phyloP scores from a whole-genome alignment of 2,797 vertebrate genomes.

The Manis javanica region DNA sequence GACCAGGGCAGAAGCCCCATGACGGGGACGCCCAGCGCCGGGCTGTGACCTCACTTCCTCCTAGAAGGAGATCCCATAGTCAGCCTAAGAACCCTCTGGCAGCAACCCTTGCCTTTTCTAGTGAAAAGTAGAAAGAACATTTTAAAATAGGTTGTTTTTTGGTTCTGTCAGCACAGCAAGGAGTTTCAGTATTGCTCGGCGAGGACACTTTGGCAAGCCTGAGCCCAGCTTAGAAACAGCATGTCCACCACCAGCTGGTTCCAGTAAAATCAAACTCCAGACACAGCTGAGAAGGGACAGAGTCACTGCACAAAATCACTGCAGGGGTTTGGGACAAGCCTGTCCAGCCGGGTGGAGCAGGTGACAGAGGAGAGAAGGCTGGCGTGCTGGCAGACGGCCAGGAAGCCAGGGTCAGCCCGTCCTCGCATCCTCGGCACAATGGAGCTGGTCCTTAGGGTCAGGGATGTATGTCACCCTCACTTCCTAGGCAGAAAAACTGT shows the following conservation, averaged over 20 bases:
- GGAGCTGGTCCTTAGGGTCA: not conserved
- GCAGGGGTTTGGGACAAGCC: not conserved
- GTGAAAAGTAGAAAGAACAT: not conserved
- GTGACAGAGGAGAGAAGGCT: no score
- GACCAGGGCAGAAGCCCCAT: not conserved
- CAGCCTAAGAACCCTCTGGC: not conserved
- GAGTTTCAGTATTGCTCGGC: not conserved
- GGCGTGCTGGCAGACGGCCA: not conserved
- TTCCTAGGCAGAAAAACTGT: not conserved
- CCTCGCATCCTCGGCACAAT: fast-evolving
- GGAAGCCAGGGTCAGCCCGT: not conserved
- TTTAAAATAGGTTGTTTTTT: not conserved
- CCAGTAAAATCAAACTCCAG: not conserved
- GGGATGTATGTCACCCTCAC: not conserved
- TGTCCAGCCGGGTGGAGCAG: not conserved
- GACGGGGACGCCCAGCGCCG: no score
- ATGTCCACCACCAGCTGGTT: not conserved
- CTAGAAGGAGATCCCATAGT: not conserved
- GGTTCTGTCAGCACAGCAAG: not conserved
- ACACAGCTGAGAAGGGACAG: not conserved
- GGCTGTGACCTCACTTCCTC: not conserved
- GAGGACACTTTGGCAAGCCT: not conserved
- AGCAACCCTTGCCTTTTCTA: not conserved
- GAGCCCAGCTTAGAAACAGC: not conserved
- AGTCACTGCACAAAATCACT: fast-evolving